Percentiles rank a stretch among this genome's conserved stretches.
These are phyloP conservation scores for Chinchilla lanigera DNA, from an alignment of 2,113 vertebrate genomes.

Conservation along the genomic window DNA sequence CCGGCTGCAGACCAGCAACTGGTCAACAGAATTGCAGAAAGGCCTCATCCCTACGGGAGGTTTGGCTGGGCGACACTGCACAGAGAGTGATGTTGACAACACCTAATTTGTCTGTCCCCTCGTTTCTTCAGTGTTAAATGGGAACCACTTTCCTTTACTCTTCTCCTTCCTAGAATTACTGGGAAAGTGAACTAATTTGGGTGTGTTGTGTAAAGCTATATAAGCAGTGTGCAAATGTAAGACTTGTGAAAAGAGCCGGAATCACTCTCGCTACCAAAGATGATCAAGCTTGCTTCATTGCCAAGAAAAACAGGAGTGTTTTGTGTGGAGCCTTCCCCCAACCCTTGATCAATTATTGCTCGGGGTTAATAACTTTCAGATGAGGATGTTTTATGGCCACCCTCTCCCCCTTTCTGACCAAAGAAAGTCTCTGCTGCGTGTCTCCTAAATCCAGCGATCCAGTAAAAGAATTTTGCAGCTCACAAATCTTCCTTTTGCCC, in stretches of 20 bases:
- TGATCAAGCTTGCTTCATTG: background rate
- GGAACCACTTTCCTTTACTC: background rate
- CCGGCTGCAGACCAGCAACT: background rate
- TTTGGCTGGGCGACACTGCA: no score
- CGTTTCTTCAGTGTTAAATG: background rate
- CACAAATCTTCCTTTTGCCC: background rate
- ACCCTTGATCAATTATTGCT: background rate
- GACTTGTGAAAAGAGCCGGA: background rate
- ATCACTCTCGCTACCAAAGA: background rate
- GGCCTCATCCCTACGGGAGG: background rate
- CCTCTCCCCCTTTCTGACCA: background rate
- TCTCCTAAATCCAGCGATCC: background rate
- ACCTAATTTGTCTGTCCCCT: background rate
- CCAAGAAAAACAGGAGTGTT: conserved; percentile 3
- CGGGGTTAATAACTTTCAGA: background rate
- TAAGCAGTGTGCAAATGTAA: background rate
- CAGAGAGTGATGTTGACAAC: no score
- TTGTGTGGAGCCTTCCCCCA: background rate
- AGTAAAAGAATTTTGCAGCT: conserved; percentile 4
- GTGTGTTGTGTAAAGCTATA: background rate
- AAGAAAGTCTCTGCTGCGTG: background rate
- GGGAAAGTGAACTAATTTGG: background rate
- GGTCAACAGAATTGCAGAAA: background rate
- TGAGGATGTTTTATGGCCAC: background rate
- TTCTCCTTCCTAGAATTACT: background rate